Conservation (phyloP, 2,888 invertebrate genomes). For the Nomada goodeniana region DNA sequence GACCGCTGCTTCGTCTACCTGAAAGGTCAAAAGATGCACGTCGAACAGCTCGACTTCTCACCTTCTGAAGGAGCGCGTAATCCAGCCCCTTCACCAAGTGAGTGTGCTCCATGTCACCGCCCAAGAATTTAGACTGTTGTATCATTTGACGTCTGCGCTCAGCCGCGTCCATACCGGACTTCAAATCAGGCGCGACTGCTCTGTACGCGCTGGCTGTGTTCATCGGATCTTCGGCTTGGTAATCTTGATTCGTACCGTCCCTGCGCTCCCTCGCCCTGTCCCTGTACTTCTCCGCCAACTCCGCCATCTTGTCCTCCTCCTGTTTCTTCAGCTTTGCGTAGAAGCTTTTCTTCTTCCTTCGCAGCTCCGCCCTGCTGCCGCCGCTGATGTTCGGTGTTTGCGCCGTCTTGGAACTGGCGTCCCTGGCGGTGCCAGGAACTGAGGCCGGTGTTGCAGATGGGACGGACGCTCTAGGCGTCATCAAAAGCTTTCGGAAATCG, state of each 20-base stretch:
- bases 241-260: slow-evolving; percentile 93
- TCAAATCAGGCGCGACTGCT: slow-evolving; percentile 98
- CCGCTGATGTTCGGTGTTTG: slow-evolving; percentile 81
- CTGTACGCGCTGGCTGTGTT: slow-evolving; percentile 94
- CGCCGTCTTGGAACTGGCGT: slow-evolving; percentile 89
- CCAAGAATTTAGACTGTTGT: slow-evolving; percentile 99
- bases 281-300: slow-evolving; percentile 96
- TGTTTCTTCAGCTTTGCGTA: slow-evolving; percentile 97
- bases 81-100: slow-evolving; percentile 99
- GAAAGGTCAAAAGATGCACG: no score
- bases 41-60: slow-evolving; percentile 77
- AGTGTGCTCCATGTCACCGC: slow-evolving; percentile 99
- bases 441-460: slow-evolving; percentile 85
- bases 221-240: slow-evolving; percentile 93
- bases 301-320: slow-evolving; percentile 97
- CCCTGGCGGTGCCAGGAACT: slow-evolving; percentile 88
- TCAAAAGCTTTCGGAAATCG: slow-evolving; percentile 97
- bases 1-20: no score
- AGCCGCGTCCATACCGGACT: slow-evolving; percentile 97
- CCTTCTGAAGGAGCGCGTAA: slow-evolving; percentile 96
- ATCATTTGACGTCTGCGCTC: slow-evolving; percentile 97
- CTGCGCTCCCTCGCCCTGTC: slow-evolving; percentile 96
- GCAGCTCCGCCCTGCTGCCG: slow-evolving; percentile 89
- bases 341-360: slow-evolving; percentile 97
- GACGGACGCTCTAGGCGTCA: slow-evolving; percentile 95